A percentile compares a stretch with the other conserved stretches of the same genome.
Evolutionary conservation across 2,888 invertebrate genomes (phyloP).

Genomic region (Zaprionus obscuricornis): DNA sequence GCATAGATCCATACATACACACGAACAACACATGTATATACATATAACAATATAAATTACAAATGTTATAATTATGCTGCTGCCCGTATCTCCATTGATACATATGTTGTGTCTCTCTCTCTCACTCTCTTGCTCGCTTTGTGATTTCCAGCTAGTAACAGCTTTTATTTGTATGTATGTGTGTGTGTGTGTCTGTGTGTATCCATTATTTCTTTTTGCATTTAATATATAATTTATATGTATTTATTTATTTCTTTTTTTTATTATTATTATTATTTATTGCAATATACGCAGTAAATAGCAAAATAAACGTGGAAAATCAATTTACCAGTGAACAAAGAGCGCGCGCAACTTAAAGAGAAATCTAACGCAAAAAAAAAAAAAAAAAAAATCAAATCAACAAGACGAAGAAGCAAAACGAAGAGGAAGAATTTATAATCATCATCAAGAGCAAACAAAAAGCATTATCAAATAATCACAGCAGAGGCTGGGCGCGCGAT

Average conservation of each 20-base stretch:
- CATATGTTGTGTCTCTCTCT: neutral
- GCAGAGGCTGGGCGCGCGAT: no score
- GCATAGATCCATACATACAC: neutral
- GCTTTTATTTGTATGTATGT: neutral
- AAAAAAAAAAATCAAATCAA: neutral
- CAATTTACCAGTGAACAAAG: neutral
- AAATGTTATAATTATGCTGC: slow-evolving; percentile 30
- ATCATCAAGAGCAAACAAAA: no score
- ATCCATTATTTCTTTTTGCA: slow-evolving; percentile 1
- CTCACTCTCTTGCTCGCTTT: neutral
- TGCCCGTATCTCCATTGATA: no score
- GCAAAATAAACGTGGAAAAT: neutral
- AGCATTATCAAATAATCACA: no score
- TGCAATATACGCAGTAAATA: slow-evolving; percentile 48
- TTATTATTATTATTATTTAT: slow-evolving; percentile 22
- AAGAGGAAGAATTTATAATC: no score
- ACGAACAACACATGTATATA: neutral
- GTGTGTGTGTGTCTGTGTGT: neutral
- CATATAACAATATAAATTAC: no score
- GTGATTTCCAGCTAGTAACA: no score
- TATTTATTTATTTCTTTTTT: slow-evolving; percentile 17
- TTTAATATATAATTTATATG: slow-evolving; percentile 26
- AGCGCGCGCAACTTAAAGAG: slow-evolving; percentile 23
- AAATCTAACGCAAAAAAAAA: no score
- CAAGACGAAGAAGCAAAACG: slow-evolving; percentile 2